A percentile compares a stretch with the other conserved stretches of the same genome.
These are phyloP conservation scores for Plodia interpunctella DNA, from an alignment of 1,140 invertebrate genomes.

Conservation along the genomic window DNA sequence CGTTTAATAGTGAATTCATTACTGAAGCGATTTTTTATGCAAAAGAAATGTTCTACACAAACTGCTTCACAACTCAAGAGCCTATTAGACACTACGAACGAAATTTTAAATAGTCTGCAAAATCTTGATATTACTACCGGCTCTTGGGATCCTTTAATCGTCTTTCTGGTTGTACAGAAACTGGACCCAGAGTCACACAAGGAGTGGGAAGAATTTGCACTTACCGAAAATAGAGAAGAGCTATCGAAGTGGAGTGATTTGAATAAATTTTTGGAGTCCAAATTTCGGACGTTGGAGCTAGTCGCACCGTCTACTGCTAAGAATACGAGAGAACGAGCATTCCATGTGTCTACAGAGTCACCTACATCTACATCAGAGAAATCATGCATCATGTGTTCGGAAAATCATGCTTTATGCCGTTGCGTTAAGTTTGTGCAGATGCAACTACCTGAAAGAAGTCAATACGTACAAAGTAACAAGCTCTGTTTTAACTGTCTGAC, in stretches of 20 bases:
- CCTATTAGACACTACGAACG: constrained; percentile 42
- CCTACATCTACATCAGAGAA: too few relatives aligned
- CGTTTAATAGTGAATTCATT: constrained; percentile 26
- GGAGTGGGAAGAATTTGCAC: constrained; percentile 27
- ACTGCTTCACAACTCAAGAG: constrained; percentile 32
- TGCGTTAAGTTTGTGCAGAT: constrained; percentile 19
- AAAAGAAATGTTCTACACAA: constrained; percentile 21
- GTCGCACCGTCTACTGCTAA: constrained; percentile 12
- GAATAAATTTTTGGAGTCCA: constrained; percentile 24
- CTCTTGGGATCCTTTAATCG: constrained; percentile 40
- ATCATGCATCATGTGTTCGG: constrained; percentile 8
- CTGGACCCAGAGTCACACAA: constrained; percentile 32
- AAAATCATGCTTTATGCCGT: constrained; percentile 14
- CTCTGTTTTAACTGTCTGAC: constrained; percentile 24
- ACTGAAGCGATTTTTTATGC: constrained; percentile 25
- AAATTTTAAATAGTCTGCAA: constrained; percentile 39
- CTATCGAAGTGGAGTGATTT: constrained; percentile 24
- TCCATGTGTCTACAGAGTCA: too few relatives aligned
- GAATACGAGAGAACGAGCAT: background rate
- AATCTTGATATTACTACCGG: constrained; percentile 34
- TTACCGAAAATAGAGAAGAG: constrained; percentile 20
- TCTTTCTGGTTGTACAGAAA: constrained; percentile 39
- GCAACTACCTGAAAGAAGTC: constrained; percentile 10
- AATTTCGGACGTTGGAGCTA: constrained; percentile 29
- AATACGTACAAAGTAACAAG: constrained; percentile 20